Base-by-base conservation (phyloP, 23 tunicate species). In the Halocynthia roretzi region DNA sequence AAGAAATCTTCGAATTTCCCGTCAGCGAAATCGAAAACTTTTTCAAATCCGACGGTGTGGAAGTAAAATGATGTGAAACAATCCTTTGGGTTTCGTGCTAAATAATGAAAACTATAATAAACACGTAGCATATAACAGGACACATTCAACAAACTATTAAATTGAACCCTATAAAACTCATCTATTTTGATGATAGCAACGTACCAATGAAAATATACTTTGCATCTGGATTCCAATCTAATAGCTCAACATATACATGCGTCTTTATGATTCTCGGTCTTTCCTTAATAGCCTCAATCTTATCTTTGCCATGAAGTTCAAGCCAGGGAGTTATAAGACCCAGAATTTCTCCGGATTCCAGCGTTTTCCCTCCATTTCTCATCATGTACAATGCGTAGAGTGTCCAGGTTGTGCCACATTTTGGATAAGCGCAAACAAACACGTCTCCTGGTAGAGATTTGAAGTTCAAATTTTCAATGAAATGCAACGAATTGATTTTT, bases 1-100 rank as follows among this genome's bases (percentile, higher is more conserved):
- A 86, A 86, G 62, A 58, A 86, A 31, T 86, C 92, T 55, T 86
- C 92, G 67, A 86, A 86, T n/a, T 49, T 75, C 17, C 92, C 92
- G 17, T 86, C 77, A 23, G 58, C 65, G 57, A 73, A 86, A n/a
- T 81, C n/a, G 52, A 76, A 83, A 23, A 57, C 68, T n/a, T 68
- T 48, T n/a, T 70, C 81, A 83, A 81, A 86, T 49, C 92, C 92
- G 51, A 81, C 50, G 5, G 92, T 86, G 71, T 86, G 92, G 53
- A 81, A 54, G 78, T 60, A 86, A 68, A 66, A 86, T 6, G 92
- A 86, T 5, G 80, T 82, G 5, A 62, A 72, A 12, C 56, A 56
- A 56, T 86, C 92, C 61, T 86, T 86, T 48, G 92, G 92, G 58
- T 86, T 86, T 51, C 92, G 71, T 6, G 75, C 92, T 86, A 10